phyloP scores from a whole-genome alignment of 2,888 invertebrate genomes.

The Drosophila rubida region DNA sequence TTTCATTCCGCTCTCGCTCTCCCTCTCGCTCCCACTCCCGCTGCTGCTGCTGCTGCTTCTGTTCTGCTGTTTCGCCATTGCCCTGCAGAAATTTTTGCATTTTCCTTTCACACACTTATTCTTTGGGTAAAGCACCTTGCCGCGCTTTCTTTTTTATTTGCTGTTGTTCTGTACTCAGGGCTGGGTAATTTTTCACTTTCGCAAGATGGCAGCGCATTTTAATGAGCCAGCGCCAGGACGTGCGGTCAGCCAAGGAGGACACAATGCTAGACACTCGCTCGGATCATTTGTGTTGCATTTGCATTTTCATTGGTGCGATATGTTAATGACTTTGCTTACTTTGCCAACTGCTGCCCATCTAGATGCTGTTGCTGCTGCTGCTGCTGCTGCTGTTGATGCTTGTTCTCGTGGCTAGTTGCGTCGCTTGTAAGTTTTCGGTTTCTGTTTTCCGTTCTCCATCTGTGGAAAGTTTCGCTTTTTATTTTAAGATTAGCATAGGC shows the following conservation, averaged over 20 bases:
- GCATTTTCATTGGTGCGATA: constrained; percentile 79
- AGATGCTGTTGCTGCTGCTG: constrained; percentile 42
- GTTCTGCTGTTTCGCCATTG: constrained; percentile 20
- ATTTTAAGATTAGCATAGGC: constrained; percentile 44
- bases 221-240: constrained; percentile 61
- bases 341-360: constrained; percentile 47
- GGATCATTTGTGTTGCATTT: constrained; percentile 74
- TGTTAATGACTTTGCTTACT: constrained; percentile 78
- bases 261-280: constrained; percentile 19
- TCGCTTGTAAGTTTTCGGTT: constrained; percentile 15
- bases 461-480: background rate
- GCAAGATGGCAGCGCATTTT: constrained; percentile 82
- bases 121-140: constrained; percentile 13
- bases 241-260: constrained; percentile 54
- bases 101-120: constrained; percentile 45
- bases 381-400: too few species aligned
- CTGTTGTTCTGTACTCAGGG: constrained; percentile 39
- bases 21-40: constrained; percentile 30
- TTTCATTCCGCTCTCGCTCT: too few species aligned
- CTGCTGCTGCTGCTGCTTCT: constrained; percentile 13
- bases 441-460: constrained; percentile 19
- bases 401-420: constrained; percentile 21
- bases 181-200: constrained; percentile 83
- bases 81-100: constrained; percentile 54
- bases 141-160: constrained; percentile 5